These are phyloP conservation scores for Vicugna pacos DNA, from an alignment of 2,113 vertebrate genomes.

Conservation along the genomic window DNA sequence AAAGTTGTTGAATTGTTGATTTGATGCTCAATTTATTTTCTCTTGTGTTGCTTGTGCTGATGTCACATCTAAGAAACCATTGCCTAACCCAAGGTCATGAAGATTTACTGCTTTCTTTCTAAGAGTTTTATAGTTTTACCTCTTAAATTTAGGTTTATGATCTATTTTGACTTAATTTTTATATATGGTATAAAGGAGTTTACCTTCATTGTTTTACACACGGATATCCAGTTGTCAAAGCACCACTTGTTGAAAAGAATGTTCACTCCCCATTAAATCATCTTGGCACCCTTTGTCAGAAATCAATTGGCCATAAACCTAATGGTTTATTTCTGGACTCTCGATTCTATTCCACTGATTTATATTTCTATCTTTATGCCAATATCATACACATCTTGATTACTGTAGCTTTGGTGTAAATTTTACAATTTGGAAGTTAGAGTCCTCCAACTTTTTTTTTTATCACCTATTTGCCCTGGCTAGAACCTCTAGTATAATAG, in stretches of 20 bases:
- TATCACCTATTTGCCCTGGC: neutral
- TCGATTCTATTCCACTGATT: neutral
- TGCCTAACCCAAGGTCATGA: neutral
- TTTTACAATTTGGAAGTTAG: neutral
- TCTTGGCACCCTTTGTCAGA: neutral
- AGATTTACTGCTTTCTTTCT: neutral
- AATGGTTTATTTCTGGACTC: neutral
- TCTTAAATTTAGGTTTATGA: neutral
- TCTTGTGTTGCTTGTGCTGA: neutral
- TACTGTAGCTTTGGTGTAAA: neutral
- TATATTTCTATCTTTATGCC: slow-evolving; percentile 18
- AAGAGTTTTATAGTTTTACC: neutral
- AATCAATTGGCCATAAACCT: neutral
- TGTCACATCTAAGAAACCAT: neutral
- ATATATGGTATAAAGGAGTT: neutral
- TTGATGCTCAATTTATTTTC: slow-evolving; percentile 8
- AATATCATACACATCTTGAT: neutral
- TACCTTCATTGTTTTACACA: neutral
- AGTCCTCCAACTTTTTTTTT: slow-evolving; percentile 18
- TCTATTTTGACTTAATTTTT: neutral
- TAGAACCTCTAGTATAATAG: neutral
- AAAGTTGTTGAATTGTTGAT: neutral
- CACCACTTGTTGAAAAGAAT: neutral
- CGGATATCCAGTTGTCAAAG: neutral
- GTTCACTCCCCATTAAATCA: neutral